These are phyloP conservation scores for Dicyrtomina minuta DNA, from an alignment of 2,888 invertebrate genomes.

Conservation along the genomic window DNA sequence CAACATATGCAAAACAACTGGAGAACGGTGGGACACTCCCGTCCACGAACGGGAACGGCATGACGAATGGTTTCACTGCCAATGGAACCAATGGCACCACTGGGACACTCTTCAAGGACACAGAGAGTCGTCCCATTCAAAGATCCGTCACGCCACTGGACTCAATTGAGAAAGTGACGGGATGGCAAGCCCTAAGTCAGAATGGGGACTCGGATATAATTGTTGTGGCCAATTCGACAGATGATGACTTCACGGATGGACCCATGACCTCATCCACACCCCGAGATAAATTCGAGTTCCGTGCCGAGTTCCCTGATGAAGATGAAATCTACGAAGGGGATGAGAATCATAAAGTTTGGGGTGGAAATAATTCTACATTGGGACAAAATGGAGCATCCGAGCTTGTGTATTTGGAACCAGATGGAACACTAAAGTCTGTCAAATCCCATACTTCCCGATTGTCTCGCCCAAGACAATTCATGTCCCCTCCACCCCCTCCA, in stretches of 20 bases:
- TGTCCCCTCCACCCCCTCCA: slow-evolving; percentile 76
- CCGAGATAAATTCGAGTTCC: slow-evolving; percentile 51
- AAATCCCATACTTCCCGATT: slow-evolving; percentile 57
- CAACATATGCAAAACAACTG: slow-evolving; percentile 83
- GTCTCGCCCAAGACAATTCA: slow-evolving; percentile 76
- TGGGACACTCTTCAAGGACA: slow-evolving; percentile 52
- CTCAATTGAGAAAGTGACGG: slow-evolving; percentile 60
- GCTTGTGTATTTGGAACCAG: slow-evolving; percentile 67
- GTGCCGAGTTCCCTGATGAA: slow-evolving; percentile 64
- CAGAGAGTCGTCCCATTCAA: slow-evolving; percentile 48
- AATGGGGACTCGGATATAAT: slow-evolving; percentile 53
- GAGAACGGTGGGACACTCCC: slow-evolving; percentile 58
- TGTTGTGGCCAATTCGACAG: slow-evolving; percentile 59
- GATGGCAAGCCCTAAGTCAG: slow-evolving; percentile 62
- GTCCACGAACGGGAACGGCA: slow-evolving; percentile 56
- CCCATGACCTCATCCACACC: slow-evolving; percentile 53
- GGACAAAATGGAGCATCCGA: slow-evolving; percentile 62
- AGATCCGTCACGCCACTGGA: slow-evolving; percentile 54
- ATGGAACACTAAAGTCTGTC: slow-evolving; percentile 62
- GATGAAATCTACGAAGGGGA: slow-evolving; percentile 84
- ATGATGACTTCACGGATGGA: slow-evolving; percentile 56
- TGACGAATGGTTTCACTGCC: slow-evolving; percentile 52
- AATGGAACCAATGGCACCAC: slow-evolving; percentile 47
- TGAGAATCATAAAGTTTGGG: slow-evolving; percentile 93
- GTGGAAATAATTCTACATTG: slow-evolving; percentile 63